phyloP scores from a whole-genome alignment of 2,888 invertebrate species.

The Andrena bicolor region DNA sequence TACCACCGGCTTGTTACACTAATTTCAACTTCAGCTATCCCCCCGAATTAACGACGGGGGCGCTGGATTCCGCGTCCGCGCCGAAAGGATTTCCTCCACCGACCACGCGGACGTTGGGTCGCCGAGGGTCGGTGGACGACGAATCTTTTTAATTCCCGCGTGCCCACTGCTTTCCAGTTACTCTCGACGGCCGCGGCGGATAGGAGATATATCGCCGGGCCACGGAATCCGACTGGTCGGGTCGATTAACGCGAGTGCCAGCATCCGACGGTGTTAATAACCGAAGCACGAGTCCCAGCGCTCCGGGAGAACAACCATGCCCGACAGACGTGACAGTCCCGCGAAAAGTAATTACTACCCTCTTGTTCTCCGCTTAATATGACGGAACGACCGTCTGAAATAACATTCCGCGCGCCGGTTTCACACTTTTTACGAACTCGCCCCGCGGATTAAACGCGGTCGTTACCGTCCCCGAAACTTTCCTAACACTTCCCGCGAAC shows the following conservation, averaged over 20 bases:
- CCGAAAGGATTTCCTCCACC: too few relatives aligned
- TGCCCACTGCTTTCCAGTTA: not conserved
- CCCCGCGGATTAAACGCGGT: constrained; percentile 40
- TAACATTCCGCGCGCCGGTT: constrained; percentile 41
- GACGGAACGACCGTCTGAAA: constrained; percentile 58
- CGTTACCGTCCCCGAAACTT: constrained; percentile 36
- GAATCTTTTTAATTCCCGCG: not conserved
- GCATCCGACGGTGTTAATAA: constrained; percentile 66
- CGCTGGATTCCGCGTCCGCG: too few relatives aligned
- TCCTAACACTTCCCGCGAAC: constrained; percentile 21
- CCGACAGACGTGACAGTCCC: constrained; percentile 67
- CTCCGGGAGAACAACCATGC: constrained; percentile 34
- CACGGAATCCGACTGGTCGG: constrained; percentile 37
- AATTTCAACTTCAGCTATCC: too few relatives aligned
- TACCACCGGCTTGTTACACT: too few relatives aligned
- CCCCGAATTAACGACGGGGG: not conserved
- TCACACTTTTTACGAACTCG: constrained; percentile 27
- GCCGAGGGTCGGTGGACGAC: too few relatives aligned
- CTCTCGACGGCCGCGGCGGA: not conserved
- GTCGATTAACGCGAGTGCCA: constrained; percentile 58
- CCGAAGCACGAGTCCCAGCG: constrained; percentile 47
- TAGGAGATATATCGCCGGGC: constrained; percentile 47
- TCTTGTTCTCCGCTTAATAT: constrained; percentile 69
- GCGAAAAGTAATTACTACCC: constrained; percentile 73
- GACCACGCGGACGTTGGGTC: too few relatives aligned